Evolutionary conservation across 2,888 invertebrate species (phyloP), one percentile per base, ranked within the genome.

Genomic region (Incurvaria masculella): DNA sequence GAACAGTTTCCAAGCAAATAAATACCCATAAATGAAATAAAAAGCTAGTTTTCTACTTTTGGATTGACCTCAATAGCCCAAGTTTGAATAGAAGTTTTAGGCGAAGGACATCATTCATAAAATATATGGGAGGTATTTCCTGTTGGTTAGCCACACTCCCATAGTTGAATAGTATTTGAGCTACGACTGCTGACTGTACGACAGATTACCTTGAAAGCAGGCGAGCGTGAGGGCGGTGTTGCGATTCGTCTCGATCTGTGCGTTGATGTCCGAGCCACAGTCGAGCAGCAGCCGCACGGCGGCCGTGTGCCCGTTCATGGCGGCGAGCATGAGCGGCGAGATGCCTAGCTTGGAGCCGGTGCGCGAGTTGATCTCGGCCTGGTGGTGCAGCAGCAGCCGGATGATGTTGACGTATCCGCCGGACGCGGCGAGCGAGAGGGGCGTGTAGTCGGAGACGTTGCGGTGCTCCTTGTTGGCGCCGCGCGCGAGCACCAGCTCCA

Each of bases 391-490:
- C 53, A 99, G 79, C 52, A 99, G 82, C 61, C 96, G 90, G 61
- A 99, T 98, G 62, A 99, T 98, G 68, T 98, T 97, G 47, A 97
- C 97, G 71, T 97, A 98, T 19, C 98, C 98, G 27, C 97, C 98
- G 26, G 96, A 97, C 14, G 98, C 98, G 18, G 99, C 99, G 53
- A 99, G 81, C 65, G 97, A 97, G n/a, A 99, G 81, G 1, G 99
- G 99, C 10, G 99, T 99, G 68, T 99, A 99, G 74, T 99, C 99
- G 20, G 97, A 97, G 16, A 98, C 97, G 73, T 99, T 99, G 48
- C 98, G 87, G 72, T 99, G 98, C 66, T 95, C 94, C 73, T 97
- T 98, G 76, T 98, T 97, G 46, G 97, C 96, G 55, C 91, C 90
- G 52, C 93, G 86, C 55, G 84, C 87, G 47, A 98, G 81, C 52